Evolutionary conservation across 2,797 vertebrate species (phyloP), one percentile per base, ranked within the genome.

Genomic region (Lycodopsis pacificus): DNA sequence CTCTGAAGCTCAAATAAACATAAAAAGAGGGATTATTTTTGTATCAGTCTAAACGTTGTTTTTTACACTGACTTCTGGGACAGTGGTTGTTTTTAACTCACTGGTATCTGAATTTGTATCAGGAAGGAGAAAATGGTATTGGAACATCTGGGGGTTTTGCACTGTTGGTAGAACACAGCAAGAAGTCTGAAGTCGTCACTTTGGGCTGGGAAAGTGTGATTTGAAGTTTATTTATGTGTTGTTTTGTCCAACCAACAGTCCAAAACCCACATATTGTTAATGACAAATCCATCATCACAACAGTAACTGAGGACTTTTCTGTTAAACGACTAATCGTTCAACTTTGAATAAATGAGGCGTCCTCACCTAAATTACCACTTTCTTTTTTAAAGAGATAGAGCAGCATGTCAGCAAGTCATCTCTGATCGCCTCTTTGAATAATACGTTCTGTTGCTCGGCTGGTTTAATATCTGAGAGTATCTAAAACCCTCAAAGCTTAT

Each of bases 391-490:
- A 63, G 17, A 65, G 44, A 64, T 53, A 73, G 57, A 69, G 46
- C 34, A 34, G 27, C 48, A 22, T 42, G 12, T 72, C 32, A 81
- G 58, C 38, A 38, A 78, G 44, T 71, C 72, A 62, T 61, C 66
- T 54, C 48, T 62, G 19, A 54, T 36, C 44, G 32, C 20, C 73
- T 48, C 25, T 34, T 32, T 73, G 17, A 84, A 64, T 67, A 59
- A 77, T 58, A 70, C 65, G 58, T 27, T 72, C 46, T 69, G 11
- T 51, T 42, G 65, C 30, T 66, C 22, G 2, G 38, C 58, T 79
- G 69, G 51, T 34, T 74, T 58, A 76, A 57, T 27, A 54, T 65
- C n/a, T 51, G n/a, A 66, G 46, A 36, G 22, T 61, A 48, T 59
- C 49, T 61, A 78, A 20, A 68, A 58, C 7, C 66, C 62, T 57